phyloP scores from a whole-genome alignment of 2,888 invertebrate genomes.

The Noctua janthe region DNA sequence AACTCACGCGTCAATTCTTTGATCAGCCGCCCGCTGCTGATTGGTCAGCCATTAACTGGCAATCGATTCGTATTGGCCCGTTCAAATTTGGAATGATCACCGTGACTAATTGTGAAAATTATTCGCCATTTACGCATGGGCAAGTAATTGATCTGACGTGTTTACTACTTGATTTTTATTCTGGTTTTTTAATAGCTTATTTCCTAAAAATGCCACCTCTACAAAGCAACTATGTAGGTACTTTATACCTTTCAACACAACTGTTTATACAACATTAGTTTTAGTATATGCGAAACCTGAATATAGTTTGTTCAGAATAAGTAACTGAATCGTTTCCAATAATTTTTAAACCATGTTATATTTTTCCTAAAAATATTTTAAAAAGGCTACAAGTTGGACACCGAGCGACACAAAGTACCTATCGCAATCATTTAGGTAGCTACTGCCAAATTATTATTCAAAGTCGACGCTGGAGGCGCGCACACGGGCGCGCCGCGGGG shows the following conservation, averaged over 20 bases:
- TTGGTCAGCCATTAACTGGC: constrained; percentile 63
- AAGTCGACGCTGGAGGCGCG: too few relatives aligned
- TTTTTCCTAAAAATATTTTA: too few relatives aligned
- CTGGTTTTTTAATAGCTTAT: neutral
- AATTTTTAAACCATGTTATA: too few relatives aligned
- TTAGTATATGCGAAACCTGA: too few relatives aligned
- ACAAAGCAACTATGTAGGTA: neutral
- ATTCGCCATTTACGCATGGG: constrained; percentile 51
- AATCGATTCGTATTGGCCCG: constrained; percentile 63
- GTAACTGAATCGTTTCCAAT: too few relatives aligned
- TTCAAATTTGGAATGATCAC: constrained; percentile 72
- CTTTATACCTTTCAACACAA: neutral
- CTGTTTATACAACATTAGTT: too few relatives aligned
- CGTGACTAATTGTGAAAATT: constrained; percentile 66
- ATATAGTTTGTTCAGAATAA: too few relatives aligned
- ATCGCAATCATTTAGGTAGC: too few relatives aligned
- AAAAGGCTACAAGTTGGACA: too few relatives aligned
- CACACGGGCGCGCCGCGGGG: too few relatives aligned
- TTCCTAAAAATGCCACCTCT: neutral
- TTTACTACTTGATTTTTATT: constrained; percentile 52
- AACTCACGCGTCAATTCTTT: constrained; percentile 62
- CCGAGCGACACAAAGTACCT: too few relatives aligned
- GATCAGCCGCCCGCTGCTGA: constrained; percentile 60
- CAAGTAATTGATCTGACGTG: constrained; percentile 40
- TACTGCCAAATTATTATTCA: too few relatives aligned